Base-by-base conservation (phyloP, 2,113 vertebrate species). In the Silurus glanis region DNA sequence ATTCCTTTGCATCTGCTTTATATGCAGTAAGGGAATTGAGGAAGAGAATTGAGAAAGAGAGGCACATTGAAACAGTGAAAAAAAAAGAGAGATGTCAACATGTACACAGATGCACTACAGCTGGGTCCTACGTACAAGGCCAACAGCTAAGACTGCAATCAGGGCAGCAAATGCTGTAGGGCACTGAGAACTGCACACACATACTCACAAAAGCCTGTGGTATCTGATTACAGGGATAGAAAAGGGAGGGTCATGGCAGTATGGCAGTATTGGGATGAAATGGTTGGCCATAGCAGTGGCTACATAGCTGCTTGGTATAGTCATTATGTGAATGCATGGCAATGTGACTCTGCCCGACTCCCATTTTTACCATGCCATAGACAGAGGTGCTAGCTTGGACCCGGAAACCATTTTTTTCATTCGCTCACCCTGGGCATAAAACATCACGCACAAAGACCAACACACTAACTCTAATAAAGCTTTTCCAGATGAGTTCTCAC, bases 61-160 rank as follows among this genome's bases (percentile, higher is more conserved):
- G 62, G 61, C 16, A 37, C 28, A 61, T 55, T 59, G 28, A 76
- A 76, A 76, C 8, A 17, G 5, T 47, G 37, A 6, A 5, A 28
- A 47, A 80, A 37, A 3, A 61, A 61, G 37, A 82, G 85, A 2
- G 81, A 84, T 67, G 83, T 91, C 87, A 80, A 87, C 56, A 91
- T 80, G 84, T 85, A 71, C 90, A 91, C 92, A 93, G 92, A 93
- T 94, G 93, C 86, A 72, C 28, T 90, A 89, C 91, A 93, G 93
- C 92, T 94, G 92, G 59, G 84, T 37, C 67, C 61, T 62, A 78
- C 23, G 49, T 55, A 67, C 84, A 67, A 79, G 84, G 84, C 61
- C 84, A 85, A 67, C 10, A 78, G 61, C 76, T 67, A 72, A 64
- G 49, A 79, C 74, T 85, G 51, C 84, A 85, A 79, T 85, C 61